Percentiles rank a stretch among this genome's conserved stretches.
Evolutionary conservation across 92 coral and sea anemone species (phyloP).

Genomic region (Parazoanthus darwini): DNA sequence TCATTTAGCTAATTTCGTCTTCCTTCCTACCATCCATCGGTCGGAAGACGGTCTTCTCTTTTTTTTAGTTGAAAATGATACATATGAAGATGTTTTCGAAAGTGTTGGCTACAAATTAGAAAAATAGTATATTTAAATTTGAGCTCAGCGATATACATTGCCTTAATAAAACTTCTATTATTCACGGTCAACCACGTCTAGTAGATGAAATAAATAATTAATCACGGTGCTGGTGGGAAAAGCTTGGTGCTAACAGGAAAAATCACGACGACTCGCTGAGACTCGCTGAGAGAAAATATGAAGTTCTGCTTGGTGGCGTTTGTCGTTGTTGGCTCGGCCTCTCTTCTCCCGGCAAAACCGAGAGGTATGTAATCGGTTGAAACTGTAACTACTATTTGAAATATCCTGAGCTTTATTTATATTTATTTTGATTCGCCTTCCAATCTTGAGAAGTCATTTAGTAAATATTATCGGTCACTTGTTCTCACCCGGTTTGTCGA

Average conservation of each 20-base stretch:
- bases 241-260: background rate
- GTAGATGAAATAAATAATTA: background rate
- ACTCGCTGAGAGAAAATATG: background rate
- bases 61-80: too few species aligned
- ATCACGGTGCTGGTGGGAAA: background rate
- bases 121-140: background rate
- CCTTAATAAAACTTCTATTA: too few species aligned
- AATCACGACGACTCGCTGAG: background rate
- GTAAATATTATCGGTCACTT: conserved; percentile 4
- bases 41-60: too few species aligned
- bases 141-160: too few species aligned
- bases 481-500: conserved; percentile 5
- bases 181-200: background rate
- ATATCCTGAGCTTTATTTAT: background rate
- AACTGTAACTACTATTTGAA: too few species aligned
- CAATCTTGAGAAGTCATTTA: background rate
- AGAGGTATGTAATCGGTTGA: background rate
- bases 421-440: background rate
- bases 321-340: background rate
- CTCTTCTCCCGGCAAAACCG: background rate
- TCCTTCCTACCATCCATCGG: too few species aligned
- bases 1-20: too few species aligned
- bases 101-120: too few species aligned
- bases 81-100: too few species aligned
- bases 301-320: background rate